Base-by-base conservation (phyloP, 2,797 vertebrate species). In the Cyprinella venusta region DNA sequence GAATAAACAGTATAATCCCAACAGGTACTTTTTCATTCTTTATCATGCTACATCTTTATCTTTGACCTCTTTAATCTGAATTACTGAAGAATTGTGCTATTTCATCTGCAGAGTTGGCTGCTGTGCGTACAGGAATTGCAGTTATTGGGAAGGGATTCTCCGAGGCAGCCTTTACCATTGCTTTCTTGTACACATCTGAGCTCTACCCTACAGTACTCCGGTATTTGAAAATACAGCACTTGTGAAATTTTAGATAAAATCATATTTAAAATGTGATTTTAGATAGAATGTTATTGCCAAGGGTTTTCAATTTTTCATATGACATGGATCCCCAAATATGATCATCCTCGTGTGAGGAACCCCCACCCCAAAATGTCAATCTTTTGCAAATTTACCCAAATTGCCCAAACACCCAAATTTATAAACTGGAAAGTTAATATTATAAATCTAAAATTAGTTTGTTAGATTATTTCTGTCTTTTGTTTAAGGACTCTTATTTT, bases 141-240 rank as follows among this genome's bases (percentile, higher is more conserved):
- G 82, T 96, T 77, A 71, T 92, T 26, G 96, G 94, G 2, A 97
- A 97, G 84, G 94, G 93, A 24, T 96, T 94, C 86, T 96, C 95
- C 0, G 96, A 97, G 90, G 95, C 93, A 0, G 92, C 97, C 0
- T 97, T 97, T 89, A 97, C 95, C 19, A 96, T 93, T 0, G 92
- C 94, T 15, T 96, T 90, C 87, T 84, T 96, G 79, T 95, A 95
- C 87, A 94, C 95, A 1, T 93, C 94, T 0, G 96, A 96, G 85
- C 89, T 96, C 72, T 96, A 93, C 76, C 95, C 96, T 38, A 96
- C 95, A 0, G 88, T 95, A 19, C 89, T 96, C 74, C 94, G 95
- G 95, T 96, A 85, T 90, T 52, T 52, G 0, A 52, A 18, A 45
- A 45, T 13, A 45, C 8, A 56, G 21, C 21, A 56, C 21, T n/a